Evolutionary conservation across 2,797 vertebrate species (phyloP).

Genomic region (Triplophysa yarkandensis): DNA sequence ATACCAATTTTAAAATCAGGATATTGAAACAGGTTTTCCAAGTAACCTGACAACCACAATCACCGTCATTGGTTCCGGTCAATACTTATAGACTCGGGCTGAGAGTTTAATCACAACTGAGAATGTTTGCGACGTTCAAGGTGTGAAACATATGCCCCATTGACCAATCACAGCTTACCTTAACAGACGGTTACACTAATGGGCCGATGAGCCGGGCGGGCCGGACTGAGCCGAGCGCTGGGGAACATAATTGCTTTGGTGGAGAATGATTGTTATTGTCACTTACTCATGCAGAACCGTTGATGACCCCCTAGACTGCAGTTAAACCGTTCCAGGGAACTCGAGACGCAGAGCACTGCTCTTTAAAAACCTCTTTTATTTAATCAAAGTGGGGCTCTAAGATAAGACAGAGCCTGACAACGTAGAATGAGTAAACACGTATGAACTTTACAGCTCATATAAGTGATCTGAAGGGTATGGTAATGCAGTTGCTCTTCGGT

Average conservation of each 20-base stretch:
- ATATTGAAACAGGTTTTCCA: too few species aligned
- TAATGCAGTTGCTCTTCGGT: neutral
- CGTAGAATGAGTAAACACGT: neutral
- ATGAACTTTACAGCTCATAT: too few species aligned
- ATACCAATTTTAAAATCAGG: too few species aligned
- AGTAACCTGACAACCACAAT: neutral
- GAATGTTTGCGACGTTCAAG: slow-evolving; percentile 17
- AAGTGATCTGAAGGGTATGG: too few species aligned
- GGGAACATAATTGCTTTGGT: slow-evolving; percentile 39
- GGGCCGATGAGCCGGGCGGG: slow-evolving; percentile 16
- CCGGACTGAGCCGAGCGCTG: neutral
- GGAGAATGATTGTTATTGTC: slow-evolving; percentile 49
- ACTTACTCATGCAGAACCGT: slow-evolving; percentile 43
- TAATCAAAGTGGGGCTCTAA: slow-evolving; percentile 3
- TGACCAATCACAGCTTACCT: slow-evolving; percentile 13
- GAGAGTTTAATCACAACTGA: slow-evolving; percentile 6
- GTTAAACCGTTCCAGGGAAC: slow-evolving; percentile 34
- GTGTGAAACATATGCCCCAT: slow-evolving; percentile 26
- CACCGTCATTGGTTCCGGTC: neutral
- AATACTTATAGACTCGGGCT: neutral
- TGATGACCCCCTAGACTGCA: slow-evolving; percentile 22
- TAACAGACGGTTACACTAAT: slow-evolving; percentile 42
- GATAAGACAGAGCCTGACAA: neutral
- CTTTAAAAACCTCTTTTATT: slow-evolving; percentile 45
- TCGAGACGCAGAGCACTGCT: slow-evolving; percentile 13